phyloP scores from a whole-genome alignment of 1,140 invertebrate species.

The Drosophila fuyamai region DNA sequence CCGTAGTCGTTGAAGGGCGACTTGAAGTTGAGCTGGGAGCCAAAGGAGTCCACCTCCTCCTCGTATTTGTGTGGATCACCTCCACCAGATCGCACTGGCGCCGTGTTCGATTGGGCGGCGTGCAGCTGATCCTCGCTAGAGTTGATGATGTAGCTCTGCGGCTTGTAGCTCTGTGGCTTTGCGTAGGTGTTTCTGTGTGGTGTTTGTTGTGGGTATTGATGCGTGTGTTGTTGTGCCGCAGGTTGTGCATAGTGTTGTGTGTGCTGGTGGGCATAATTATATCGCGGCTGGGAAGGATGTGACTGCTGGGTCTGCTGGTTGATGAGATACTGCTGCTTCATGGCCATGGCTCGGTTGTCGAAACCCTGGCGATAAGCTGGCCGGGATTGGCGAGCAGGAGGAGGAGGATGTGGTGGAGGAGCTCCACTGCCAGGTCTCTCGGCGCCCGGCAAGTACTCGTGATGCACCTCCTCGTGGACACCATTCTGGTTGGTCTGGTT shows the following conservation, averaged over 20 bases:
- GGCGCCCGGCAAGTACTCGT: conserved; percentile 68
- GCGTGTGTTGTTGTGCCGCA: conserved; percentile 12
- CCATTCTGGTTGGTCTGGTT: conserved; percentile 60
- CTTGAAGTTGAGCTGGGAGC: conserved; percentile 61
- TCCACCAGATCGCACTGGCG: conserved; percentile 18
- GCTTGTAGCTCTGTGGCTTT: not conserved
- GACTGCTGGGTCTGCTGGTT: conserved; percentile 22
- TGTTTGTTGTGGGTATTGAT: conserved; percentile 24
- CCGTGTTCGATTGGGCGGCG: conserved; percentile 33
- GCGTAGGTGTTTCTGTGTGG: conserved; percentile 15
- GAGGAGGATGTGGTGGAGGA: not conserved
- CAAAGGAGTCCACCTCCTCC: conserved; percentile 38
- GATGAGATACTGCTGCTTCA: conserved; percentile 50
- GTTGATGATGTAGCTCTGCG: conserved; percentile 41
- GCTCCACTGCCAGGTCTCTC: conserved; percentile 32
- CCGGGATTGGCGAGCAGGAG: conserved; percentile 4
- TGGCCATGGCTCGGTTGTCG: conserved; percentile 40
- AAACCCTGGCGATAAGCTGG: conserved; percentile 28
- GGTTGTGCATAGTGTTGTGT: conserved; percentile 14
- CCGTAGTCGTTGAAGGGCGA: conserved; percentile 71
- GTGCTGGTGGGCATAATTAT: conserved; percentile 22
- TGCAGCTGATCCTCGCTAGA: conserved; percentile 71
- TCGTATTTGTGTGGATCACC: not conserved
- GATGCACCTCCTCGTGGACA: conserved; percentile 70
- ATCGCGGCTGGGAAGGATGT: not conserved